Evolutionary conservation across 1,140 invertebrate species (phyloP).

Genomic region (Eurosta solidaginis): DNA sequence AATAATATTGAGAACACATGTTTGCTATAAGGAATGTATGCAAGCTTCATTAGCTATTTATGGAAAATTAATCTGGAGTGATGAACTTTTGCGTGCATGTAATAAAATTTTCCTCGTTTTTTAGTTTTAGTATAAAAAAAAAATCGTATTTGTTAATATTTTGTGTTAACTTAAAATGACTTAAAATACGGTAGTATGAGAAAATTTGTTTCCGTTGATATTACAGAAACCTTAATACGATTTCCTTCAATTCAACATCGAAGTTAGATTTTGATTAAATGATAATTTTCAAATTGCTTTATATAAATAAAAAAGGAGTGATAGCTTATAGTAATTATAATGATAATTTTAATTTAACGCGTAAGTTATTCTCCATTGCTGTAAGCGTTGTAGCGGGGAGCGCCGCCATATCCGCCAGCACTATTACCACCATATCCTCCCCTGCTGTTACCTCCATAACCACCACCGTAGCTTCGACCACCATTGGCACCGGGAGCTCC

Average conservation of each 20-base stretch:
- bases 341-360: slow-evolving; percentile 46
- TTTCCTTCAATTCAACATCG: background rate
- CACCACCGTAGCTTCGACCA: slow-evolving; percentile 36
- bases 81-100: background rate
- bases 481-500: slow-evolving; percentile 60
- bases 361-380: slow-evolving; percentile 57
- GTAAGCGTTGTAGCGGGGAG: slow-evolving; percentile 32
- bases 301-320: slow-evolving; percentile 27
- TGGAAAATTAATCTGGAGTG: too few species aligned
- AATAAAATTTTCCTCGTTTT: background rate
- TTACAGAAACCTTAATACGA: background rate
- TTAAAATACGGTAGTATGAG: background rate
- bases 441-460: slow-evolving; percentile 58
- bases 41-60: too few species aligned
- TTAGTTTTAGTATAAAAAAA: too few species aligned
- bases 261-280: slow-evolving; percentile 15
- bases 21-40: too few species aligned
- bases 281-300: background rate
- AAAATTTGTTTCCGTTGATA: slow-evolving; percentile 1
- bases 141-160: background rate
- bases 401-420: slow-evolving; percentile 41
- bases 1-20: too few species aligned
- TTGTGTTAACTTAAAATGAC: background rate
- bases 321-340: slow-evolving; percentile 48
- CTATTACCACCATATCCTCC: slow-evolving; percentile 52